These are phyloP conservation scores for Passerculus sandwichensis DNA, from an alignment of 2,797 vertebrate genomes.

Conservation along the genomic window DNA sequence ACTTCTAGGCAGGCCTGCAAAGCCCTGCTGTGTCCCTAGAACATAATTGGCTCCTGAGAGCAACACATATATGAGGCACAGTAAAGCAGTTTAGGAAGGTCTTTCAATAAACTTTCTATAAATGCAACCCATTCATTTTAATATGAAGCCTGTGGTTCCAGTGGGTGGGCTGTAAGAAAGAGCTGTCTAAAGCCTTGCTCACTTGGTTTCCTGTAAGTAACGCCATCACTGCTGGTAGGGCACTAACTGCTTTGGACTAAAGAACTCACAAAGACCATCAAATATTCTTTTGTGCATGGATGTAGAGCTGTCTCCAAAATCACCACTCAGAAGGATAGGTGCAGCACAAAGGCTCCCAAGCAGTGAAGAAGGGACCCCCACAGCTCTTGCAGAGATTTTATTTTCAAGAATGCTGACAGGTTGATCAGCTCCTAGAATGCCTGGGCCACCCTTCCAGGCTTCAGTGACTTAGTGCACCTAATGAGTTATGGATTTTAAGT, in stretches of 20 bases:
- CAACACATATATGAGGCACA: not conserved
- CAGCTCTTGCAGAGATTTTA: not conserved
- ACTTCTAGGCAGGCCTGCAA: not conserved
- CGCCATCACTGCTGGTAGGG: not conserved
- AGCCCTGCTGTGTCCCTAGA: slow-evolving; percentile 20
- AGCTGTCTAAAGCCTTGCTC: not conserved
- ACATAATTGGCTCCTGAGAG: slow-evolving; percentile 21
- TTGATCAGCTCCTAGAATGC: not conserved
- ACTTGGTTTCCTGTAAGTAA: not conserved
- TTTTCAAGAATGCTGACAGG: not conserved
- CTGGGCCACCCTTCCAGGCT: not conserved
- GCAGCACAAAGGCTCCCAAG: not conserved
- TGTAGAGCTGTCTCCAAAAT: not conserved
- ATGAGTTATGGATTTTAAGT: not conserved
- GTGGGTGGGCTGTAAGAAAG: not conserved
- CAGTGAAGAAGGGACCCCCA: not conserved
- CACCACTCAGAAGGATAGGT: not conserved
- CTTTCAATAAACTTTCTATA: slow-evolving; percentile 17
- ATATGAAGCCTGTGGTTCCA: not conserved
- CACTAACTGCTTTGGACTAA: not conserved
- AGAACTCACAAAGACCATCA: not conserved
- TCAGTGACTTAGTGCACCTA: not conserved
- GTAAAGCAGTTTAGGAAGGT: not conserved
- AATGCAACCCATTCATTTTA: not conserved
- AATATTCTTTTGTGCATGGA: not conserved